Percentiles rank a stretch among this genome's conserved stretches.
Evolutionary conservation across 2,797 vertebrate genomes (phyloP).

Genomic region (Monodelphis domestica): DNA sequence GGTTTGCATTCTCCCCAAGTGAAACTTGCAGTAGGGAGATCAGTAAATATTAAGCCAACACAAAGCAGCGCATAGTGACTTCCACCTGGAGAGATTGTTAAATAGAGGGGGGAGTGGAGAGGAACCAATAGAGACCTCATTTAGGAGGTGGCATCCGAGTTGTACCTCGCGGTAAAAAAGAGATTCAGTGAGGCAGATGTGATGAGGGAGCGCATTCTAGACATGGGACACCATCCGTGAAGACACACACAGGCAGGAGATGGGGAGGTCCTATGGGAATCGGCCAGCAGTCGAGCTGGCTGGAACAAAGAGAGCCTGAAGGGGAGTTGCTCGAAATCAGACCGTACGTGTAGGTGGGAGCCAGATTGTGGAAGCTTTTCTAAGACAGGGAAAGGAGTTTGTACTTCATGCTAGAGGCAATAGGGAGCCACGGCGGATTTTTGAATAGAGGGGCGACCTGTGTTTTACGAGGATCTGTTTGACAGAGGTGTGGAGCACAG

Average conservation of each 20-base stretch:
- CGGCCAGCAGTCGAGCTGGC: too few species aligned
- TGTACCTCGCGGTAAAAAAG: neutral
- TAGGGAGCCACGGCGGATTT: too few species aligned
- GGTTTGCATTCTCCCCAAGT: neutral
- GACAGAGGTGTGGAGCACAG: too few species aligned
- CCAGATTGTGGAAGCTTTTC: too few species aligned
- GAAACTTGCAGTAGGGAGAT: neutral
- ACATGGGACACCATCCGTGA: neutral
- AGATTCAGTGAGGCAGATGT: neutral
- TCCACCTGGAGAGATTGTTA: neutral
- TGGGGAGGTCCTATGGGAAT: neutral
- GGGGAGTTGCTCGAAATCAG: too few species aligned
- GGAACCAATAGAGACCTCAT: neutral
- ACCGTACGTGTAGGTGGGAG: too few species aligned
- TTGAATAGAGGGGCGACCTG: too few species aligned
- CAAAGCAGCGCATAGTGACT: neutral
- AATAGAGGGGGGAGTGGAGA: neutral
- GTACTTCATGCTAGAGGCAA: too few species aligned
- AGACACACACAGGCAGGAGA: neutral
- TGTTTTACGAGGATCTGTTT: too few species aligned
- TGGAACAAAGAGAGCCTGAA: too few species aligned
- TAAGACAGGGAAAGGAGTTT: too few species aligned
- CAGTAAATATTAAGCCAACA: neutral
- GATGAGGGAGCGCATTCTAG: neutral
- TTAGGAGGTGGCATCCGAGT: neutral